phyloP scores from a whole-genome alignment of 1,140 invertebrate species.

The Drosophila arizonae region DNA sequence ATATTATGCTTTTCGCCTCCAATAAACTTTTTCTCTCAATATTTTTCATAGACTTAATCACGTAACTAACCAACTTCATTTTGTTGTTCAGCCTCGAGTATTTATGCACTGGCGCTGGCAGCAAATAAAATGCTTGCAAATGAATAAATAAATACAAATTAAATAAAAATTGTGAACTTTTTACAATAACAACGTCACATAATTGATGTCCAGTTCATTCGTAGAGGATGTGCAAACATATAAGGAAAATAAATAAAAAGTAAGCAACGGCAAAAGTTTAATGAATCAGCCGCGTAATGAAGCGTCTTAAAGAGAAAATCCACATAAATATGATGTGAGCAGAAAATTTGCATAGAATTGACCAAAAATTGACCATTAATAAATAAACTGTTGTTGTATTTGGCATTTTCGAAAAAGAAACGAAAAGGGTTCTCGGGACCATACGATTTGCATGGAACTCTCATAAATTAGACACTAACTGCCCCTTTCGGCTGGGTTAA shows the following conservation, averaged over 20 bases:
- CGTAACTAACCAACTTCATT: background rate
- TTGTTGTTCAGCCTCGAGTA: slow-evolving; percentile 10
- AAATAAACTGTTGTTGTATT: slow-evolving; percentile 47
- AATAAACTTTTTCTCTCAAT: background rate
- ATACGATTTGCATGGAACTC: slow-evolving; percentile 59
- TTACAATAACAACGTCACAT: slow-evolving; percentile 49
- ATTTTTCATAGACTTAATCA: background rate
- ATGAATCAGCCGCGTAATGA: background rate
- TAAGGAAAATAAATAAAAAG: background rate
- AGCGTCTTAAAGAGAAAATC: slow-evolving; percentile 7
- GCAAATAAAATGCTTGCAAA: slow-evolving; percentile 59
- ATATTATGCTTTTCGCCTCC: too few relatives aligned
- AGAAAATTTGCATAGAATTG: slow-evolving; percentile 41
- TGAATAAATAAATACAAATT: slow-evolving; percentile 76
- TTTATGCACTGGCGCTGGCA: slow-evolving; percentile 46
- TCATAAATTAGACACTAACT: slow-evolving; percentile 51
- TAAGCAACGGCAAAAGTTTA: background rate
- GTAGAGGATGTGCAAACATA: background rate
- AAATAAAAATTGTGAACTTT: slow-evolving; percentile 63
- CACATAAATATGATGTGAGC: slow-evolving; percentile 46
- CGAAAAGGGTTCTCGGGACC: slow-evolving; percentile 18
- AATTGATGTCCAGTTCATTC: slow-evolving; percentile 47
- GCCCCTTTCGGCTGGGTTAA: slow-evolving; percentile 19
- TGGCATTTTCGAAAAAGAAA: slow-evolving; percentile 16
- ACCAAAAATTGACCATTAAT: slow-evolving; percentile 42